Percentiles rank a stretch among this genome's conserved stretches.
These are phyloP conservation scores for Cephalopachus bancanus DNA, from an alignment of 2,797 vertebrate species.

Conservation along the genomic window DNA sequence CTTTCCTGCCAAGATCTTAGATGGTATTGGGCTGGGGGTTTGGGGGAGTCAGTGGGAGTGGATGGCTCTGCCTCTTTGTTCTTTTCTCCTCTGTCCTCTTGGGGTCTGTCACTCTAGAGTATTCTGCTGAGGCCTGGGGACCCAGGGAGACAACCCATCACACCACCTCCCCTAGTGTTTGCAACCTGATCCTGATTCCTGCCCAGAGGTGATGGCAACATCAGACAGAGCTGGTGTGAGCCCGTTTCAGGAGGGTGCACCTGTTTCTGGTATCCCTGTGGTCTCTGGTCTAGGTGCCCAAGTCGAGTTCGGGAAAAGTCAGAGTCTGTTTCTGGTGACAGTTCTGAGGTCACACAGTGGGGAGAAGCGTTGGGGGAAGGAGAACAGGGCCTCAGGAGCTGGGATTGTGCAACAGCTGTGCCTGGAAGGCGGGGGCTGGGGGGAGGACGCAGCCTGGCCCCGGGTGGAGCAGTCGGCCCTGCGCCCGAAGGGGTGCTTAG, in stretches of 20 bases:
- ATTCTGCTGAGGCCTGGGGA: neutral
- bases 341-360: conserved; percentile 6
- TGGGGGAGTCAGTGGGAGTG: neutral
- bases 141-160: conserved; percentile 56
- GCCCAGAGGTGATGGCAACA: accelerated
- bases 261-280: neutral
- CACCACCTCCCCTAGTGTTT: neutral
- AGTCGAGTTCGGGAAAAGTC: neutral
- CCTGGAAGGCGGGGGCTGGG: neutral
- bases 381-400: neutral
- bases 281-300: conserved; percentile 25
- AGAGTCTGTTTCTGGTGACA: conserved; percentile 36
- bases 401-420: neutral
- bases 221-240: neutral
- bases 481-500: conserved; percentile 12
- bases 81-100: conserved; percentile 12
- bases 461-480: neutral
- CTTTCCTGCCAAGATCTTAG: neutral
- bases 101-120: conserved; percentile 11
- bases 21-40: neutral
- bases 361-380: neutral
- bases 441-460: conserved; percentile 10
- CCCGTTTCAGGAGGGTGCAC: neutral
- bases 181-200: conserved; percentile 26
- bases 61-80: neutral